Evolutionary conservation across 2,888 invertebrate genomes (phyloP).

Genomic region (Nemapogon koenigi): DNA sequence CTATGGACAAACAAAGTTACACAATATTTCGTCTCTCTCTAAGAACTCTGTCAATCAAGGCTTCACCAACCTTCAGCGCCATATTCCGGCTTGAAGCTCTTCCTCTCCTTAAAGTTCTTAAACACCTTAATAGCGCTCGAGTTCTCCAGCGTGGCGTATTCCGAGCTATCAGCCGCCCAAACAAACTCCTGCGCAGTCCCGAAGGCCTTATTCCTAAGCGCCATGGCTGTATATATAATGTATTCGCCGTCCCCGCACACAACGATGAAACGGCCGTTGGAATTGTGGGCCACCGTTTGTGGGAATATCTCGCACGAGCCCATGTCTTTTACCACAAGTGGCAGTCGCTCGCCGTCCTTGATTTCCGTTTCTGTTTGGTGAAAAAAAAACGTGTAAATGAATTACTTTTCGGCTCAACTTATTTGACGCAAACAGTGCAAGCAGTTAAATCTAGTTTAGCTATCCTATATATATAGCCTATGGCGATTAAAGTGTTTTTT

Average conservation of each 20-base stretch:
- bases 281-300: conserved; percentile 97
- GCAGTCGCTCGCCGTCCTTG: conserved; percentile 91
- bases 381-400: no score
- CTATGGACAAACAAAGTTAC: no score
- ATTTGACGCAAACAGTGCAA: no score
- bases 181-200: conserved; percentile 99
- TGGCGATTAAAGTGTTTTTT: no score
- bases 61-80: conserved; percentile 93
- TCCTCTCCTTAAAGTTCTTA: conserved; percentile 98
- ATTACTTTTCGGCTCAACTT: no score
- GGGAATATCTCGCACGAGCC: conserved; percentile 99
- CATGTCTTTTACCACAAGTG: conserved; percentile 97
- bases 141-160: conserved; percentile 89
- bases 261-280: conserved; percentile 91
- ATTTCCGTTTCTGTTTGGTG: conserved; percentile 71
- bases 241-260: conserved; percentile 99
- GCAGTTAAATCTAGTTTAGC: no score
- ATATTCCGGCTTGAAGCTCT: conserved; percentile 94
- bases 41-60: no score
- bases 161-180: conserved; percentile 96
- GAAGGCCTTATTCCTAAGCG: conserved; percentile 97
- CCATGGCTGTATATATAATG: conserved; percentile 99
- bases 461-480: no score
- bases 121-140: conserved; percentile 91
- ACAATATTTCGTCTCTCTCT: no score